Conservation (phyloP, 2,888 invertebrate species). For the Andricus curvator region DNA sequence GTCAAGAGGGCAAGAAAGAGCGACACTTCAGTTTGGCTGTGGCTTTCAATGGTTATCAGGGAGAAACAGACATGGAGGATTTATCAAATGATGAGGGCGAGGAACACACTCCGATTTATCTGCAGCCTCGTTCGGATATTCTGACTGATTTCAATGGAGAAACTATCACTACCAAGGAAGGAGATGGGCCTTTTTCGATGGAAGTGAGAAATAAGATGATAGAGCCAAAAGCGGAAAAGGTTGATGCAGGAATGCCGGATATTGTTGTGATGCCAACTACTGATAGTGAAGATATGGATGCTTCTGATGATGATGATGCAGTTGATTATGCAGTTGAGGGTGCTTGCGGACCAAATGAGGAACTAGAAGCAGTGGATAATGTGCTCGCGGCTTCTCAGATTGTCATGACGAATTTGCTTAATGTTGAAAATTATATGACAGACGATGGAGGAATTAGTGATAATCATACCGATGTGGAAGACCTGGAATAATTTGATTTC, state of each 20-base stretch:
- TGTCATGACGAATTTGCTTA: constrained; percentile 68
- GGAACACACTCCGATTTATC: constrained; percentile 61
- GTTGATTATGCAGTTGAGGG: constrained; percentile 64
- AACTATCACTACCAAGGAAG: constrained; percentile 74
- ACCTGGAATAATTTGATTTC: constrained; percentile 66
- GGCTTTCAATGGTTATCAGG: constrained; percentile 59
- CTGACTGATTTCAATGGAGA: constrained; percentile 71
- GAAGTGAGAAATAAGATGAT: constrained; percentile 72
- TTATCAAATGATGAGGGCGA: constrained; percentile 69
- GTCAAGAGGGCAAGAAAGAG: constrained; percentile 40
- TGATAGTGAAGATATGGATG: constrained; percentile 74
- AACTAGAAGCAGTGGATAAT: constrained; percentile 65
- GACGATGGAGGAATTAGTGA: constrained; percentile 64
- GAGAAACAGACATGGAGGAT: constrained; percentile 74
- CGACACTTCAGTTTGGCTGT: constrained; percentile 56
- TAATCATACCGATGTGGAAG: constrained; percentile 74
- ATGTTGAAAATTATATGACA: constrained; percentile 58
- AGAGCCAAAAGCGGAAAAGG: constrained; percentile 1
- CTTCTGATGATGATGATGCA: constrained; percentile 71
- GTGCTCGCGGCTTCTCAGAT: constrained; percentile 69
- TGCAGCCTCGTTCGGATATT: constrained; percentile 66
- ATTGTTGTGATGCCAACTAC: constrained; percentile 66
- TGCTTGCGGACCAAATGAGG: constrained; percentile 62
- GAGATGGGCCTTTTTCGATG: constrained; percentile 74
- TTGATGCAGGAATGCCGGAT: constrained; percentile 53